Evolutionary conservation across 2,797 vertebrate genomes (phyloP).

Genomic region (Lepus oiostolus): DNA sequence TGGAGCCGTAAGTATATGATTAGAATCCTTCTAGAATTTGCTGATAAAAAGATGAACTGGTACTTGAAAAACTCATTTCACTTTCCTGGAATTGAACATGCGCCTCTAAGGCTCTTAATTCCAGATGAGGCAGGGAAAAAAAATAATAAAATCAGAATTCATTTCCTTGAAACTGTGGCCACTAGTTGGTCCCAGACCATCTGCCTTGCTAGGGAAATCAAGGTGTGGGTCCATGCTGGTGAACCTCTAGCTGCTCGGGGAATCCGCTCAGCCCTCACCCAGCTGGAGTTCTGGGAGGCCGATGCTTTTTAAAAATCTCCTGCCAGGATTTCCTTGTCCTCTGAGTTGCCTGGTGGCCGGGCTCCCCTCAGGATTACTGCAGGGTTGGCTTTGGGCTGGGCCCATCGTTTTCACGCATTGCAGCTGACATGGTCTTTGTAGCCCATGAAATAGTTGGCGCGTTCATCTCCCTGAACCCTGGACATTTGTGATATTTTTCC

Average conservation of each 20-base stretch:
- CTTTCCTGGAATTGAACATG: neutral
- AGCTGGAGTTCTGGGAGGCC: neutral
- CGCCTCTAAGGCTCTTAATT: neutral
- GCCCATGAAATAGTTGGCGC: neutral
- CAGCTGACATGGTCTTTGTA: neutral
- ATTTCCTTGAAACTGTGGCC: neutral
- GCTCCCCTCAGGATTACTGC: neutral
- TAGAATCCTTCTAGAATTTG: slow-evolving; percentile 16
- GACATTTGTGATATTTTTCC: neutral
- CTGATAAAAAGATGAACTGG: neutral
- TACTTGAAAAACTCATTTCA: neutral
- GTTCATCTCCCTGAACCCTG: neutral
- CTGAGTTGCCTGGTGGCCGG: rapidly evolving
- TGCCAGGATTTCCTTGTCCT: neutral
- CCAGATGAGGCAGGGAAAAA: neutral
- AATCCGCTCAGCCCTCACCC: neutral
- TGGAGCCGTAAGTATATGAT: neutral
- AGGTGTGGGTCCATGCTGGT: neutral
- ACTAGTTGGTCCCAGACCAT: neutral
- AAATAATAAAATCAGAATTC: neutral
- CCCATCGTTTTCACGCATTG: rapidly evolving
- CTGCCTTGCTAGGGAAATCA: neutral
- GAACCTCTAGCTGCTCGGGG: neutral
- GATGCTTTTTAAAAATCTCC: neutral
- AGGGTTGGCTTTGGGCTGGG: neutral